A percentile compares a stretch with the other conserved stretches of the same genome.
These are phyloP conservation scores for Orgyia antiqua DNA, from an alignment of 2,888 invertebrate genomes.

Conservation along the genomic window DNA sequence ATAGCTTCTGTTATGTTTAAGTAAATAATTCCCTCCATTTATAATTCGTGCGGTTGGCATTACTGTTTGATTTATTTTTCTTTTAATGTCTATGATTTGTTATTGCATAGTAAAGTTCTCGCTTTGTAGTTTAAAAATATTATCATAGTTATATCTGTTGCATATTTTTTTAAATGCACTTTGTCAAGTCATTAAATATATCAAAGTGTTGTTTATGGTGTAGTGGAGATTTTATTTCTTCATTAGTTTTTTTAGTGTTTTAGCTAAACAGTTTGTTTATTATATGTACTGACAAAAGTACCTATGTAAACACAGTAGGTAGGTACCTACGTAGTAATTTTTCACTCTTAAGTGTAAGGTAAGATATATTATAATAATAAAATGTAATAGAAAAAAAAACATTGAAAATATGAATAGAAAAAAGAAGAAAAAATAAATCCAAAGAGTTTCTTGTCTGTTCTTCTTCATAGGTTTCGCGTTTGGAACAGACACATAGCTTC, in stretches of 20 bases:
- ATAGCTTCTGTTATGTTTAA: slow-evolving; percentile 21
- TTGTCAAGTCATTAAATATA: slow-evolving; percentile 11
- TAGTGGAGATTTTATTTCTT: slow-evolving; percentile 6
- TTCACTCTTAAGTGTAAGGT: no score
- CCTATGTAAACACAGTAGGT: no score
- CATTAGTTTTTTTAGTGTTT: slow-evolving; percentile 4
- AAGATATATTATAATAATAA: no score
- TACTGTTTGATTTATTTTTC: slow-evolving; percentile 39
- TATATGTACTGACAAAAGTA: no score
- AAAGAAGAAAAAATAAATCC: no score
- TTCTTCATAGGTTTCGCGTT: no score
- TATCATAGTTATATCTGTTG: slow-evolving; percentile 16
- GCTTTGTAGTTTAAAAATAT: slow-evolving; percentile 31
- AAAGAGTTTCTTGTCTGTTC: no score
- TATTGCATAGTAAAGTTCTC: slow-evolving; percentile 33
- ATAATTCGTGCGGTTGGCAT: slow-evolving; percentile 50
- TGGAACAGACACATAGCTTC: no score
- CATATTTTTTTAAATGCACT: slow-evolving; percentile 22
- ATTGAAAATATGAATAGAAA: no score
- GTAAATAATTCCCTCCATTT: slow-evolving; percentile 27
- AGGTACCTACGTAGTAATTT: no score
- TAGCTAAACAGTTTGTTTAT: background rate
- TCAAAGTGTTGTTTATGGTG: slow-evolving; percentile 5
- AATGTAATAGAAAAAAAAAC: no score
- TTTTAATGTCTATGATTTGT: slow-evolving; percentile 37